These are phyloP conservation scores for Heterodera filipjevi DNA, from an alignment of 2,888 invertebrate genomes.

Conservation along the genomic window DNA sequence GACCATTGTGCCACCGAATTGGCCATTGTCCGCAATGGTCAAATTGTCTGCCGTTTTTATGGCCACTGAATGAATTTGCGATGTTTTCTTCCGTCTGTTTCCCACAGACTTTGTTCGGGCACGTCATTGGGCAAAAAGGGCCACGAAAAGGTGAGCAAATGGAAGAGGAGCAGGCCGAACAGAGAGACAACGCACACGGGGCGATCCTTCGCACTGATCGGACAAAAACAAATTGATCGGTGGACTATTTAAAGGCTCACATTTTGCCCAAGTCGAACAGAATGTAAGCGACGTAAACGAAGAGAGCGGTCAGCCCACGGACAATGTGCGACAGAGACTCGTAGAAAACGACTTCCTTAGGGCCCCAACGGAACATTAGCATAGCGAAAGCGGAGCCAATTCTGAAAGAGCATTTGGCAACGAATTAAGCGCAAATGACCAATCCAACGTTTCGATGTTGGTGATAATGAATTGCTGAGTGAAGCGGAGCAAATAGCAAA, in stretches of 20 bases:
- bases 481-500: slow-evolving; percentile 64
- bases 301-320: slow-evolving; percentile 54
- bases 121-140: slow-evolving; percentile 43
- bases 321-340: slow-evolving; percentile 65
- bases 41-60: background rate
- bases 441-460: slow-evolving; percentile 65
- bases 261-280: slow-evolving; percentile 56
- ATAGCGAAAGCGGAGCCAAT: slow-evolving; percentile 66
- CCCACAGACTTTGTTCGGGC: background rate
- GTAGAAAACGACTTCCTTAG: slow-evolving; percentile 64
- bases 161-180: slow-evolving; percentile 44
- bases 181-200: slow-evolving; percentile 43
- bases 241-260: slow-evolving; percentile 25
- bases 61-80: background rate
- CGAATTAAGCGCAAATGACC: slow-evolving; percentile 37
- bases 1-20: slow-evolving; percentile 6
- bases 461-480: slow-evolving; percentile 66
- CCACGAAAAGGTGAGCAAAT: slow-evolving; percentile 52
- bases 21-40: background rate
- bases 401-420: slow-evolving; percentile 46
- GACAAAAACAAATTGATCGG: background rate
- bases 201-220: slow-evolving; percentile 48
- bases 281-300: slow-evolving; percentile 64
- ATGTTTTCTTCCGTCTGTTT: background rate
- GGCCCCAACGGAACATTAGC: slow-evolving; percentile 67